Evolutionary conservation across 1,140 invertebrate genomes (phyloP), one percentile per base, ranked within the genome.

Genomic region (Temnothorax nylanderi): DNA sequence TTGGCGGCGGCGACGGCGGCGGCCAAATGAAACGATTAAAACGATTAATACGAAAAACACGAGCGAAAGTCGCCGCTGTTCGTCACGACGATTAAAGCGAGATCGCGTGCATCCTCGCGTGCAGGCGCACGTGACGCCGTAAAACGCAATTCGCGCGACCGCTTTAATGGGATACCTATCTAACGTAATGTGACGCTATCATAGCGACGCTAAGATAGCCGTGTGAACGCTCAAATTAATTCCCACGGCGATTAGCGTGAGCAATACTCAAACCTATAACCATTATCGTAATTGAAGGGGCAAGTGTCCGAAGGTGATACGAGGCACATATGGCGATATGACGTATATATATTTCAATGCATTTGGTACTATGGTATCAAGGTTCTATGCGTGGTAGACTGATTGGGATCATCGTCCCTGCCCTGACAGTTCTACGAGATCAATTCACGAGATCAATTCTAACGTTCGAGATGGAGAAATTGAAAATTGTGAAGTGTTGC

Each of bases 181-280:
- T 75, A n/a, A 62, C 41, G 41, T 75, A 84, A 84, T 62, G 54
- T n/a, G 80, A 37, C 56, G 13, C 80, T 56, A 84, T 84, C 80
- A 75, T 32, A 60, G 69, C 32, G 44, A 32, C 37, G 47, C 8
- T 18, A 84, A 84, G 80, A 51, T 69, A 49, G 47, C 11, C 47
- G 44, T 75, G 69, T 44, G 54, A 74, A 60, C 54, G 54, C 34
- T 37, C 7, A 41, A 74, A 60, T 84, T 60, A 84, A 49, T 75
- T 82, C 18, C 67, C 54, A 18, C 26, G 51, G 37, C 37, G 54
- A 82, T 82, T 82, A 82, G 51, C 5, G 41, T 16, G 69, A 60
- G 67, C 41, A 47, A 74, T 58, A 41, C 54, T 60, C 67, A 56
- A 82, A 74, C 26, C 67, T 8, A 32, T n/a, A n/a, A n/a, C 67